A percentile compares a stretch with the other conserved stretches of the same genome.
Conservation (phyloP, 2,888 invertebrate species). For the Aricia artaxerxes region DNA sequence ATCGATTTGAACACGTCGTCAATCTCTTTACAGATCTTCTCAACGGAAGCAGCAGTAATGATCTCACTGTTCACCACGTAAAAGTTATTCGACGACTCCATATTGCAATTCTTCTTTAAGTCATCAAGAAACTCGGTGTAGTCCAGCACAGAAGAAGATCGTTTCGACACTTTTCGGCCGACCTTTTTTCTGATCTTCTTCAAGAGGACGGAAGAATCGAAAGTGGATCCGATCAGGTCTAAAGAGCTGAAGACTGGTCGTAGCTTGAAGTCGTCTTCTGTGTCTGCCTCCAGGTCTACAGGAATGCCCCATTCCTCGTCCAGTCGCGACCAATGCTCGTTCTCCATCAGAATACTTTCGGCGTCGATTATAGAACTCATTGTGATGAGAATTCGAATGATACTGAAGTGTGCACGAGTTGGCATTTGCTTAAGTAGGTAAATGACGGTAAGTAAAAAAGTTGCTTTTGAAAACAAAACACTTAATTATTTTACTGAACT, state of each 20-base stretch:
- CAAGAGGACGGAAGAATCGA: constrained; percentile 65
- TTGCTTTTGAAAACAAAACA: background rate
- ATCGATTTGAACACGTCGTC: constrained; percentile 70
- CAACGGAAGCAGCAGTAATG: constrained; percentile 63
- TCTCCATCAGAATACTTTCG: constrained; percentile 61
- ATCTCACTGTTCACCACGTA: constrained; percentile 61
- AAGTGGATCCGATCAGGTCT: constrained; percentile 61
- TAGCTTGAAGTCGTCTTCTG: constrained; percentile 50
- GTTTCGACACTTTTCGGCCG: constrained; percentile 54
- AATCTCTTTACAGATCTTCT: constrained; percentile 65
- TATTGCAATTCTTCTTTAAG: constrained; percentile 48
- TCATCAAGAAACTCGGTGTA: constrained; percentile 64
- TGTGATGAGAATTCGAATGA: constrained; percentile 7
- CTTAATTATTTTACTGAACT: background rate
- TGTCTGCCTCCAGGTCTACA: constrained; percentile 64
- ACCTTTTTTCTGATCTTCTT: constrained; percentile 59
- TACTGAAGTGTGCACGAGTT: constrained; percentile 35
- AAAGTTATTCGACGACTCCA: constrained; percentile 53
- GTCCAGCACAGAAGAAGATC: constrained; percentile 50
- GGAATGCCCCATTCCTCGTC: constrained; percentile 68
- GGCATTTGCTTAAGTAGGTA: constrained; percentile 7
- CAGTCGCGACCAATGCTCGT: constrained; percentile 66
- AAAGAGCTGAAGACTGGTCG: constrained; percentile 59
- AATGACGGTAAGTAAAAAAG: background rate
- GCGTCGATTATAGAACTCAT: constrained; percentile 55